Evolutionary conservation across 2,888 invertebrate genomes (phyloP).

Genomic region (Drosophila tanythrix): DNA sequence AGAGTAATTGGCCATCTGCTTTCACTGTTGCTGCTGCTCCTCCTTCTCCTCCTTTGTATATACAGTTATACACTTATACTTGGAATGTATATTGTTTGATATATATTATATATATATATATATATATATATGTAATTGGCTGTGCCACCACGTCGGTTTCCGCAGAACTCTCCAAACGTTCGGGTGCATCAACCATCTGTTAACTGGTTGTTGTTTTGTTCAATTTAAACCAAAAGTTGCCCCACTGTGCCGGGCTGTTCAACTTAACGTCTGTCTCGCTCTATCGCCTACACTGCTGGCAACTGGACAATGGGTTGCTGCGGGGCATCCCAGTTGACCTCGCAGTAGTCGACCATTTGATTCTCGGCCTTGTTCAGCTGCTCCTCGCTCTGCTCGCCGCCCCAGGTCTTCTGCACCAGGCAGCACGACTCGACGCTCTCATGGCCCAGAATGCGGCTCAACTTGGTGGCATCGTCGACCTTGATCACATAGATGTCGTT

Average conservation of each 20-base stretch:
- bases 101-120: slow-evolving; percentile 35
- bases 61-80: slow-evolving; percentile 49
- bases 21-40: slow-evolving; percentile 24
- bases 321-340: slow-evolving; percentile 88
- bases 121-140: slow-evolving; percentile 41
- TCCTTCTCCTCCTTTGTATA: slow-evolving; percentile 29
- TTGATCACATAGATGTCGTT: slow-evolving; percentile 91
- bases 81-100: slow-evolving; percentile 30
- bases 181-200: slow-evolving; percentile 63
- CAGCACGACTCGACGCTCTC: slow-evolving; percentile 86
- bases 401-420: slow-evolving; percentile 84
- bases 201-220: slow-evolving; percentile 53
- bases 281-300: slow-evolving; percentile 87
- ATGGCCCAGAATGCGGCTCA: slow-evolving; percentile 86
- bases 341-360: slow-evolving; percentile 88
- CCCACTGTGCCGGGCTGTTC: slow-evolving; percentile 70
- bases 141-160: slow-evolving; percentile 69
- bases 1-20: slow-evolving; percentile 36
- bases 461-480: slow-evolving; percentile 86
- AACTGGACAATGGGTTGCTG: slow-evolving; percentile 88
- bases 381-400: slow-evolving; percentile 84
- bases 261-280: slow-evolving; percentile 42
- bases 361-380: slow-evolving; percentile 87
- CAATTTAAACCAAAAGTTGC: slow-evolving; percentile 58
- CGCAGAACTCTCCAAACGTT: slow-evolving; percentile 79